phyloP scores from a whole-genome alignment of 1,140 invertebrate species.

The Calephelis nemesis region DNA sequence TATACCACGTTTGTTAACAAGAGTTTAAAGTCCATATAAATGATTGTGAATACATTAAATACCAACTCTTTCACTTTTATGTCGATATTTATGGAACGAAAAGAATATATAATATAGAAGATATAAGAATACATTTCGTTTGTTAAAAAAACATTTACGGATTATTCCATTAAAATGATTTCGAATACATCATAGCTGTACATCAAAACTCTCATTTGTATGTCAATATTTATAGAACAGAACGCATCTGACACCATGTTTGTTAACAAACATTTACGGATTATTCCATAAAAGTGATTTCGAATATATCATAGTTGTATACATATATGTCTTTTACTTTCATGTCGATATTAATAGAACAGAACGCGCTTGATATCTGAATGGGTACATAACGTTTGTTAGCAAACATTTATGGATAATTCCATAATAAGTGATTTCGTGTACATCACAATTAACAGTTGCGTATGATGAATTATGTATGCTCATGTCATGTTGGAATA shows the following conservation, averaged over 20 bases:
- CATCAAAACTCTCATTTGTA: neutral
- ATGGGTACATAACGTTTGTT: neutral
- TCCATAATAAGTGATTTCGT: constrained; percentile 17
- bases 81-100: neutral
- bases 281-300: constrained; percentile 21
- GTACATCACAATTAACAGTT: constrained; percentile 9
- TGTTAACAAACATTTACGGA: constrained; percentile 17
- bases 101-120: too few relatives aligned
- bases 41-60: too few relatives aligned
- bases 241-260: constrained; percentile 1
- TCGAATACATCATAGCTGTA: neutral
- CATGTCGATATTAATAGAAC: constrained; percentile 1
- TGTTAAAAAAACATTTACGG: constrained; percentile 14
- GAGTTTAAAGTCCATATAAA: too few relatives aligned
- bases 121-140: constrained; percentile 6
- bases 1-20: too few relatives aligned
- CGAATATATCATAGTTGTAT: neutral
- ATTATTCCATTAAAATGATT: constrained; percentile 21
- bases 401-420: constrained; percentile 20
- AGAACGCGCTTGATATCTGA: constrained; percentile 11
- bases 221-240: neutral
- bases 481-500: too few relatives aligned
- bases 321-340: neutral
- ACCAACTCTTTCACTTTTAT: neutral
- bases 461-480: neutral